Conservation (phyloP, 2,888 invertebrate genomes). For the Kuschelorhynchus macadamiae region DNA sequence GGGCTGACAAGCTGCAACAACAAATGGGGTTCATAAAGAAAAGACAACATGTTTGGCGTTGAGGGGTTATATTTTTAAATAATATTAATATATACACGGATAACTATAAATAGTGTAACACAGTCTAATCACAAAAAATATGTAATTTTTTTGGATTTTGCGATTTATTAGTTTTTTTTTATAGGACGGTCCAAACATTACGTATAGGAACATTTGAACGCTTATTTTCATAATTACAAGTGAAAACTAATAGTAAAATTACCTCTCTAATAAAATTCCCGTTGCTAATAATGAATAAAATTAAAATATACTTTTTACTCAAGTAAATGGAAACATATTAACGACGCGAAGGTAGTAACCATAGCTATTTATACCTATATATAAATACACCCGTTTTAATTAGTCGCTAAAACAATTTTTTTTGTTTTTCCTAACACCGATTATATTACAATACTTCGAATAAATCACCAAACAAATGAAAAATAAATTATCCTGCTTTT, state of each 20-base stretch:
- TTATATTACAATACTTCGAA: too few species aligned
- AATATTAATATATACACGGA: conserved; percentile 40
- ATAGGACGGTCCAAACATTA: conserved; percentile 43
- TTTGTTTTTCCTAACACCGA: too few species aligned
- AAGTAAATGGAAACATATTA: background rate
- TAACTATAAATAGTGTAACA: conserved; percentile 46
- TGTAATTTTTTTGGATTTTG: conserved; percentile 40
- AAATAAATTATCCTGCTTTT: too few species aligned
- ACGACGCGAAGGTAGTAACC: background rate
- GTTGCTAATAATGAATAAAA: background rate
- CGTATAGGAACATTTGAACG: conserved; percentile 46
- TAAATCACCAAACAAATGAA: too few species aligned
- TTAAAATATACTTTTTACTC: background rate
- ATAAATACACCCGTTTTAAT: too few species aligned
- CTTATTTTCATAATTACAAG: background rate
- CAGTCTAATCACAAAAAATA: conserved; percentile 48
- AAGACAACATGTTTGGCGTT: conserved; percentile 24
- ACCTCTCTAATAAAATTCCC: background rate
- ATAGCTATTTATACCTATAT: too few species aligned
- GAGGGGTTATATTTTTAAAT: conserved; percentile 44
- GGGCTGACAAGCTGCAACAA: conserved; percentile 3
- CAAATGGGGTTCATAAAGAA: too few species aligned
- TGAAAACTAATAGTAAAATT: conserved; percentile 5
- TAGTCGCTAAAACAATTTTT: too few species aligned
- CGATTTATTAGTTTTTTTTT: conserved; percentile 20